These are phyloP conservation scores for Melierax canorus DNA, from an alignment of 2,113 vertebrate genomes.

Conservation along the genomic window DNA sequence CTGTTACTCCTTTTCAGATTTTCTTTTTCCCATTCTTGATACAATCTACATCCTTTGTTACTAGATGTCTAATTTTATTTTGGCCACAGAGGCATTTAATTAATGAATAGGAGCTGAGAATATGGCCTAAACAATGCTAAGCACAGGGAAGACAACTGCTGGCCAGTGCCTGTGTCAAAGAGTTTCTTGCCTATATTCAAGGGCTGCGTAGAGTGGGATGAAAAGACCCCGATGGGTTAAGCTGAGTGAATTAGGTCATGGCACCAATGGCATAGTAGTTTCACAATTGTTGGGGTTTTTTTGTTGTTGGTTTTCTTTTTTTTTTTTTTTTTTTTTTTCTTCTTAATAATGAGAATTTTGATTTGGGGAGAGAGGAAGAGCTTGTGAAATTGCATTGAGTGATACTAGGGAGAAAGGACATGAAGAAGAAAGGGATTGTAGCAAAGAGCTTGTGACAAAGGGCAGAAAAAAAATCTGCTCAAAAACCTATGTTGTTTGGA, in stretches of 20 bases:
- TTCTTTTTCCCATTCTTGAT: background rate
- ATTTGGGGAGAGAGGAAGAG: background rate
- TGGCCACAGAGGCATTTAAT: background rate
- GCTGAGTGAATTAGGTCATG: background rate
- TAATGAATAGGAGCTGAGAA: background rate
- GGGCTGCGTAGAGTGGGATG: background rate
- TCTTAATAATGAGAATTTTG: background rate
- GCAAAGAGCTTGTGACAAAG: background rate
- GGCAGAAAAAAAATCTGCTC: background rate
- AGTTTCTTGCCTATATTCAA: background rate
- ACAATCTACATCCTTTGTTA: background rate
- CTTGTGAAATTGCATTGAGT: background rate
- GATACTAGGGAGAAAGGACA: background rate
- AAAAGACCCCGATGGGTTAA: rapidly evolving
- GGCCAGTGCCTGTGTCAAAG: background rate
- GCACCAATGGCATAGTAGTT: background rate
- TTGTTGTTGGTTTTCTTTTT: background rate
- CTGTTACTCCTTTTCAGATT: background rate
- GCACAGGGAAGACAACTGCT: background rate
- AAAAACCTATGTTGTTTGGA: background rate
- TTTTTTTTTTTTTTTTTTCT: too few species aligned
- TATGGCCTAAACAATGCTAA: background rate
- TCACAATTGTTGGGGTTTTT: rapidly evolving
- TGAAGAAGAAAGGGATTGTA: background rate
- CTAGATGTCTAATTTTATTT: background rate